Evolutionary conservation across 2,797 vertebrate species (phyloP), one percentile per base, ranked within the genome.

Genomic region (Sylvilagus floridanus): DNA sequence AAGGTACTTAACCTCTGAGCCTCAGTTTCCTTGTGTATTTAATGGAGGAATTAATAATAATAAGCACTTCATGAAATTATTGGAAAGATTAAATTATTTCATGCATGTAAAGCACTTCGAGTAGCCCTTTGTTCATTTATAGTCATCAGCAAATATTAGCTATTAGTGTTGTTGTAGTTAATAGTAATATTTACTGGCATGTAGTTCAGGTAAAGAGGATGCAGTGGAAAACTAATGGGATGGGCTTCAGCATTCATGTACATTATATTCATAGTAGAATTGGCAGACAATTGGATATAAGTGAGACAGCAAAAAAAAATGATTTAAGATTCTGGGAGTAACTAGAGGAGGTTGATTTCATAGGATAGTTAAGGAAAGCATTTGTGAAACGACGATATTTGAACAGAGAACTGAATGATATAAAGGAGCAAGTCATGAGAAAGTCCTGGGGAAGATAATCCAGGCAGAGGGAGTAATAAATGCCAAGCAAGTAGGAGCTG

Each of bases 141-240:
- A 84, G 16, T 78, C 57, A 12, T 91, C 28, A 57, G 65, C 85
- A 88, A 91, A 78, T 76, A 47, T 69, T 93, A 82, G 17, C 83
- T 94, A 4, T 92, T 62, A 86, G 19, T 57, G 19, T 57, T 57
- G 54, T 65, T 88, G 5, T 90, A 73, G 60, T 66, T 84, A 89
- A 62, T 88, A 71, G n/a, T 68, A 62, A 42, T 65, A 68, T 72
- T 35, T 88, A 60, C 66, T 79, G 50, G 12, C 11, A 72, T 76
- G 2, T 81, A 9, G 28, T 92, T 32, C 6, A 68, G 26, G 6
- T 13, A 47, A 79, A 5, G 14, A 26, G 3, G 14, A 73, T 84
- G 50, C 10, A 88, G 22, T 8, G 81, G 72, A 63, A 92, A 50
- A 81, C 54, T 26, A 50, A 6, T 30, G 63, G 47, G 7, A 60